Evolutionary conservation across 1,140 invertebrate species (phyloP), one percentile per base, ranked within the genome.

Genomic region (Caerostris darwini): DNA sequence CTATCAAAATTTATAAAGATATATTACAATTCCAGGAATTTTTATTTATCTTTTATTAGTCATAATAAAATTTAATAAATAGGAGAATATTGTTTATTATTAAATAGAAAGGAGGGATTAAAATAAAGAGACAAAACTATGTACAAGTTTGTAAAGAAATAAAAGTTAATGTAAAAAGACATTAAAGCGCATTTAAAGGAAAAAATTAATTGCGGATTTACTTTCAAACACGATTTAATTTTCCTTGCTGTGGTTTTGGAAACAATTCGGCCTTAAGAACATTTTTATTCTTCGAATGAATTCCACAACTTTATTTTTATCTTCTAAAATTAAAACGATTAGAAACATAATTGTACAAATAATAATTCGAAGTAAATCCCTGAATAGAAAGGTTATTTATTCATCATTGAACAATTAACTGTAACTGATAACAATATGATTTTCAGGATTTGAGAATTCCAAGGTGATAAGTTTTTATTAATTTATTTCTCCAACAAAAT

Each of bases 201-300:
- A 77, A 19, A 77, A 77, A 77, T 77, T 53, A 77, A 8, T 50
- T 77, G 34, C 50, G 71, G 34, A 77, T 77, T 77, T 50, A 77
- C 8, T 14, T 77, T 19, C 71, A 14, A 12, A 12, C 34, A 5
- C 19, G 71, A 19, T 71, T 34, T 64, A 12, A 34, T n/a, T 71
- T 71, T 34, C 19, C 12, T 77, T 12, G 34, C 71, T 50, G 14
- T 8, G 17, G 17, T 17, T 14, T 14, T 14, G 17, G 12, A 17
- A 64, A 10, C 34, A 12, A 14, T 5, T 12, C 34, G 19, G 19
- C 34, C 10, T 50, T 50, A 12, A 77, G 34, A 53, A 5, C 10
- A 5, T 77, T 53, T 5, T 77, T 77, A 8, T 50, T 50, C 71
- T 77, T 12, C 3, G 50, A 77, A 77, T 77, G 10, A 53, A 77